These are phyloP conservation scores for Atherinomorus stipes DNA, from an alignment of 2,113 vertebrate genomes.

Conservation along the genomic window DNA sequence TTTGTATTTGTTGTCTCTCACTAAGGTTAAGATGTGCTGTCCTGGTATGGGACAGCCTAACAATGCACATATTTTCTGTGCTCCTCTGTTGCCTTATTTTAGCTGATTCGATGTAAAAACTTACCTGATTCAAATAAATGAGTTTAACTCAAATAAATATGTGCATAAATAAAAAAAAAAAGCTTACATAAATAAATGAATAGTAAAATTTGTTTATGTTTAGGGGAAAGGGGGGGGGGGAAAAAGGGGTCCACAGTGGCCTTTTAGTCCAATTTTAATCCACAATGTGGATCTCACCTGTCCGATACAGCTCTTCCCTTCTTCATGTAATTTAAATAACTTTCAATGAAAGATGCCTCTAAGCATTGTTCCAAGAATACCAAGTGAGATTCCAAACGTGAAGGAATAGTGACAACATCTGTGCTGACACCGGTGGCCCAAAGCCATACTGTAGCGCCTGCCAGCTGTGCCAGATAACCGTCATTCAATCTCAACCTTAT, in stretches of 20 bases:
- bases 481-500: conserved; percentile 2
- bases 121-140: neutral
- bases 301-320: neutral
- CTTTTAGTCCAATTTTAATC: too few species aligned
- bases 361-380: neutral
- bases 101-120: too few species aligned
- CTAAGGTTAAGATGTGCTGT: conserved; percentile 9
- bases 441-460: conserved; percentile 19
- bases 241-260: too few species aligned
- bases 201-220: too few species aligned
- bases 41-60: neutral
- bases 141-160: neutral
- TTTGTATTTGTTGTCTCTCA: neutral
- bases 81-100: too few species aligned
- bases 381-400: conserved; percentile 10
- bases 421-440: conserved; percentile 21
- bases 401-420: conserved; percentile 6
- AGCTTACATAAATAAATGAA: neutral
- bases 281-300: conserved; percentile 1
- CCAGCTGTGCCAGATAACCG: conserved; percentile 26
- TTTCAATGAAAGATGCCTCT: conserved; percentile 4
- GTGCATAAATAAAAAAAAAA: too few species aligned
- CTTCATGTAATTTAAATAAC: conserved; percentile 6
- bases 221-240: too few species aligned
- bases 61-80: neutral